Evolutionary conservation across 2,888 invertebrate genomes (phyloP).

Genomic region (Ferdinandea cuprea): DNA sequence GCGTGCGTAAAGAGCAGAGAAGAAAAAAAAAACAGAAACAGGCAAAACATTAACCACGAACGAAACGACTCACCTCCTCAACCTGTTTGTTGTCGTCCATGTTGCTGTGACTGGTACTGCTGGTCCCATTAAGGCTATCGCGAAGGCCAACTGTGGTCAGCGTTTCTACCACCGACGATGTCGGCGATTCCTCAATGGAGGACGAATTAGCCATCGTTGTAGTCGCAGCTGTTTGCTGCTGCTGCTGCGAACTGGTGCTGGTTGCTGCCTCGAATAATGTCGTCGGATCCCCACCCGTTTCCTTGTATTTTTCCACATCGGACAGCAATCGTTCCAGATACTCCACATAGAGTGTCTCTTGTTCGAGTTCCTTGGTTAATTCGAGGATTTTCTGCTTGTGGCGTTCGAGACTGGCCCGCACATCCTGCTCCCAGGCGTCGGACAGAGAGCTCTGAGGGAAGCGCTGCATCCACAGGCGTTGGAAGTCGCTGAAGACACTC

Average conservation of each 20-base stretch:
- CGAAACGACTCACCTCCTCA: slow-evolving; percentile 76
- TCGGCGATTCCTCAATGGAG: slow-evolving; percentile 62
- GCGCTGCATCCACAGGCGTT: slow-evolving; percentile 95
- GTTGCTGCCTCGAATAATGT: slow-evolving; percentile 83
- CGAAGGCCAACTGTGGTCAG: slow-evolving; percentile 70
- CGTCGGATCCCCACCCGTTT: slow-evolving; percentile 83
- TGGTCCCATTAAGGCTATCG: slow-evolving; percentile 71
- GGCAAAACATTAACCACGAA: slow-evolving; percentile 28
- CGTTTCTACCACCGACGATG: slow-evolving; percentile 54
- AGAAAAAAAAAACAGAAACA: slow-evolving; percentile 4
- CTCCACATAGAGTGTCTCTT: slow-evolving; percentile 95
- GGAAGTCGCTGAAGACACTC: slow-evolving; percentile 96
- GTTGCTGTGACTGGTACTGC: slow-evolving; percentile 47
- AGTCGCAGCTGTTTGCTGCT: slow-evolving; percentile 64
- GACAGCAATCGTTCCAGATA: slow-evolving; percentile 92
- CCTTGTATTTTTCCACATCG: slow-evolving; percentile 93
- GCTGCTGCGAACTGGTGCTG: slow-evolving; percentile 68
- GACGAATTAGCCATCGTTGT: slow-evolving; percentile 55
- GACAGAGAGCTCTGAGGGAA: slow-evolving; percentile 95
- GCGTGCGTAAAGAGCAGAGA: slow-evolving; percentile 25
- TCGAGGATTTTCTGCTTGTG: slow-evolving; percentile 93
- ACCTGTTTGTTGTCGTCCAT: slow-evolving; percentile 76
- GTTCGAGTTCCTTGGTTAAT: slow-evolving; percentile 92
- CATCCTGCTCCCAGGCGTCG: slow-evolving; percentile 96
- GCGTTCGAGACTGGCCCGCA: slow-evolving; percentile 93